These are phyloP conservation scores for Thamnophis sirtalis DNA, from an alignment of 2,113 vertebrate genomes.

Conservation along the genomic window DNA sequence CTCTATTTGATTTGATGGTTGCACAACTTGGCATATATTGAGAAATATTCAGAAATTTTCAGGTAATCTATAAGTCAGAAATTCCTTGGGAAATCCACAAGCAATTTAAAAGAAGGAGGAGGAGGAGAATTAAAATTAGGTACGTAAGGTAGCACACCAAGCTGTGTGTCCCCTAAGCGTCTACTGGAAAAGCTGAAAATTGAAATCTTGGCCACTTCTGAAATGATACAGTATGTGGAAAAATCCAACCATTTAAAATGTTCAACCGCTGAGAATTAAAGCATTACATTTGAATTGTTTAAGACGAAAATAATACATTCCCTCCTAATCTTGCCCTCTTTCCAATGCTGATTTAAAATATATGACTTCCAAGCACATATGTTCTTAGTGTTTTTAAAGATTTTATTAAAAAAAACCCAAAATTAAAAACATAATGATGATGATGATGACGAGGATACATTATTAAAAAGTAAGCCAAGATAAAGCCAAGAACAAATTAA, in stretches of 20 bases:
- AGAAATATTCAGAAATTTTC: constrained; percentile 3
- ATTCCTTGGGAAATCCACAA: neutral
- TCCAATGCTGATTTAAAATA: neutral
- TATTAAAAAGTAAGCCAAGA: neutral
- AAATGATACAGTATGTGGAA: neutral
- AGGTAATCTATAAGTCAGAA: neutral
- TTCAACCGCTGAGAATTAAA: neutral
- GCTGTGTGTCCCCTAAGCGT: neutral
- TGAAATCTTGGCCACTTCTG: constrained; percentile 22
- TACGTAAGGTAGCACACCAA: constrained; percentile 21
- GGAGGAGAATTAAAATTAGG: neutral
- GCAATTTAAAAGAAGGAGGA: constrained; percentile 12
- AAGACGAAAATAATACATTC: neutral
- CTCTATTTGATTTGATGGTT: constrained; percentile 14
- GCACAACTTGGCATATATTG: neutral
- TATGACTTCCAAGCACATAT: neutral
- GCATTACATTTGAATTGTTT: neutral
- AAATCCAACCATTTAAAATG: neutral
- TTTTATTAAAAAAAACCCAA: neutral
- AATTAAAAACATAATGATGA: neutral
- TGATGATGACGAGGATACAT: neutral
- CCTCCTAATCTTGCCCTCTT: neutral
- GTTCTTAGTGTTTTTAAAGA: neutral
- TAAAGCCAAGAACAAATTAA: neutral
- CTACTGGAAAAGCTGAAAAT: neutral